A percentile compares a stretch with the other conserved stretches of the same genome.
phyloP scores from a whole-genome alignment of 2,888 invertebrate species.

The Atherix ibis region DNA sequence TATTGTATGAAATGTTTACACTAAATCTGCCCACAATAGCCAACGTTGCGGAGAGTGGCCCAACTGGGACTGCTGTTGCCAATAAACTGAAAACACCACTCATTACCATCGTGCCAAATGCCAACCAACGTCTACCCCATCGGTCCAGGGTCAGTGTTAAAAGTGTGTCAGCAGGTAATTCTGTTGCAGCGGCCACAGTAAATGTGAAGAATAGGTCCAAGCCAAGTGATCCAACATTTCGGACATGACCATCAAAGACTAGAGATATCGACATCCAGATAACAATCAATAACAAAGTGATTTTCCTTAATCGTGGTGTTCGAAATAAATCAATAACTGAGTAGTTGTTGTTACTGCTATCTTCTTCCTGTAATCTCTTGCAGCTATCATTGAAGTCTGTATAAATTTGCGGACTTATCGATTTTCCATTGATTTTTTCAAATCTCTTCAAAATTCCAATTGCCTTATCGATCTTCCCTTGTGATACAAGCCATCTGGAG shows the following conservation, averaged over 20 bases:
- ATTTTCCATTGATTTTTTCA: conserved; percentile 60
- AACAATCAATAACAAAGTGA: conserved; percentile 59
- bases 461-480: conserved; percentile 67
- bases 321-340: conserved; percentile 68
- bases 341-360: conserved; percentile 51
- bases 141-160: conserved; percentile 53
- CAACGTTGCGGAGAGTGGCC: conserved; percentile 55
- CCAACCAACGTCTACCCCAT: conserved; percentile 74
- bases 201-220: conserved; percentile 73
- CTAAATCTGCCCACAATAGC: conserved; percentile 73
- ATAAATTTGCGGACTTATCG: conserved; percentile 57
- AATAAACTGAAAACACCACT: conserved; percentile 68
- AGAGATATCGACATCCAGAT: conserved; percentile 85
- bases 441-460: conserved; percentile 62
- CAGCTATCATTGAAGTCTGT: conserved; percentile 51
- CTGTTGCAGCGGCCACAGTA: conserved; percentile 68
- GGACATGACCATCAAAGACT: conserved; percentile 76
- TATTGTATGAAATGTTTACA: conserved; percentile 80
- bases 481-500: conserved; percentile 67
- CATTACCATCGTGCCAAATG: conserved; percentile 64
- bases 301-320: conserved; percentile 58
- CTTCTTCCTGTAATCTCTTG: conserved; percentile 50
- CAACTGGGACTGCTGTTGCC: conserved; percentile 57
- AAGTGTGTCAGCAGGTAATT: conserved; percentile 70
- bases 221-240: conserved; percentile 72